Evolutionary conservation across 2,113 vertebrate genomes (phyloP).

Genomic region (Himantopus leucocephalus): DNA sequence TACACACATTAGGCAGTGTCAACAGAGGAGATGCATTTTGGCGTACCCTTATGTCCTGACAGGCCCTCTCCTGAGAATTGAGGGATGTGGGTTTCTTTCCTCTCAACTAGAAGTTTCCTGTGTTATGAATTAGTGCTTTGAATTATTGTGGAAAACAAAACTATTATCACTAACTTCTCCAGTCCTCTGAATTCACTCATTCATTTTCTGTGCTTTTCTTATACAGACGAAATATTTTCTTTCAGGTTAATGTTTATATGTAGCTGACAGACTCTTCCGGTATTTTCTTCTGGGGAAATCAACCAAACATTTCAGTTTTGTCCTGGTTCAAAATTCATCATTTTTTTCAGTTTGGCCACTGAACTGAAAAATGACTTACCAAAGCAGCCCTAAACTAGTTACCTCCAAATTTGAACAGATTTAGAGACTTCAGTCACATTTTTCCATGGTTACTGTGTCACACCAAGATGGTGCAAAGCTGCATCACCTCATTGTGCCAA

Average conservation of each 20-base stretch:
- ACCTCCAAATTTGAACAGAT: neutral
- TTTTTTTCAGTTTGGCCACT: neutral
- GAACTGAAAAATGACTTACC: neutral
- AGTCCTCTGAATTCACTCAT: neutral
- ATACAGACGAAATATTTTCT: neutral
- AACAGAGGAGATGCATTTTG: neutral
- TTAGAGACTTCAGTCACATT: neutral
- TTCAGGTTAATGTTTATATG: neutral
- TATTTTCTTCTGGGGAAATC: neutral
- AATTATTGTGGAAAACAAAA: slow-evolving; percentile 5
- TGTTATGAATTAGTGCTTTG: slow-evolving; percentile 3
- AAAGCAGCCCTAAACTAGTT: neutral
- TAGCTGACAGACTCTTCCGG: neutral
- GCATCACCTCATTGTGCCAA: neutral
- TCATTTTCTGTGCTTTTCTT: neutral
- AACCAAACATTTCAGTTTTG: neutral
- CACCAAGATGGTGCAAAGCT: neutral
- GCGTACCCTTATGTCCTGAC: neutral
- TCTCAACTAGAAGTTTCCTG: neutral
- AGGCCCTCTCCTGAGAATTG: neutral
- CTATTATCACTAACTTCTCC: neutral
- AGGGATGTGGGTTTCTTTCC: slow-evolving; percentile 8
- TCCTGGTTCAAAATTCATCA: neutral
- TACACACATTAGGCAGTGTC: neutral
- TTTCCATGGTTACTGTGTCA: neutral